Conservation (phyloP, 2,888 invertebrate genomes). For the Xylota sylvarum region DNA sequence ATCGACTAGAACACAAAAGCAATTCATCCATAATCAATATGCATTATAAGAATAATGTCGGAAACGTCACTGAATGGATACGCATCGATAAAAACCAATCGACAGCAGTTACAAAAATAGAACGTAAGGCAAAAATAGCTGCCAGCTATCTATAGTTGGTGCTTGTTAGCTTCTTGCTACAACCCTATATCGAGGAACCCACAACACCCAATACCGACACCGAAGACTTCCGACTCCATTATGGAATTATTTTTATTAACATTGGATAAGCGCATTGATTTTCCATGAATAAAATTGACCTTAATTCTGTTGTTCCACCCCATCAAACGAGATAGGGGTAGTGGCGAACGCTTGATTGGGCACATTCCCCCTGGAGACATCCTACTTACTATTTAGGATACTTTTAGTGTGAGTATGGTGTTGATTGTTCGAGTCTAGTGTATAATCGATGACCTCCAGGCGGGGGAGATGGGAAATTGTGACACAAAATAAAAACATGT, state of each 20-base stretch:
- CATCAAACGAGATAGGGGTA: not conserved
- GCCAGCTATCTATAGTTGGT: not conserved
- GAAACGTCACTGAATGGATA: slow-evolving; percentile 52
- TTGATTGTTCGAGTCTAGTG: slow-evolving; percentile 55
- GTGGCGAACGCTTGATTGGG: slow-evolving; percentile 16
- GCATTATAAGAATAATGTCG: slow-evolving; percentile 40
- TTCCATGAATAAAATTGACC: slow-evolving; percentile 74
- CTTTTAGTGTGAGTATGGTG: slow-evolving; percentile 32
- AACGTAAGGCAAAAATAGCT: slow-evolving; percentile 23
- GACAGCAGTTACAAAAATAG: slow-evolving; percentile 52
- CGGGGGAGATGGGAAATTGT: slow-evolving; percentile 11
- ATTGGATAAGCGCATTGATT: slow-evolving; percentile 69
- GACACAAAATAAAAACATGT: not conserved
- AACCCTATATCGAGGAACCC: not conserved
- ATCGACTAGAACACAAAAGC: slow-evolving; percentile 1
- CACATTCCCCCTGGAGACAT: slow-evolving; percentile 12
- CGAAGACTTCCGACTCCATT: slow-evolving; percentile 41
- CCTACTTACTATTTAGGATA: slow-evolving; percentile 20
- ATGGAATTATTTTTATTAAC: slow-evolving; percentile 61
- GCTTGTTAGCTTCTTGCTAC: not conserved
- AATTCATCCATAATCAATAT: slow-evolving; percentile 49
- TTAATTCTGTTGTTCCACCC: slow-evolving; percentile 49
- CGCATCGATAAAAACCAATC: slow-evolving; percentile 48
- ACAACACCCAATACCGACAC: slow-evolving; percentile 26
- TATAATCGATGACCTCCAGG: slow-evolving; percentile 61